Conservation (phyloP, 2,888 invertebrate species). For the Andrena dorsata region DNA sequence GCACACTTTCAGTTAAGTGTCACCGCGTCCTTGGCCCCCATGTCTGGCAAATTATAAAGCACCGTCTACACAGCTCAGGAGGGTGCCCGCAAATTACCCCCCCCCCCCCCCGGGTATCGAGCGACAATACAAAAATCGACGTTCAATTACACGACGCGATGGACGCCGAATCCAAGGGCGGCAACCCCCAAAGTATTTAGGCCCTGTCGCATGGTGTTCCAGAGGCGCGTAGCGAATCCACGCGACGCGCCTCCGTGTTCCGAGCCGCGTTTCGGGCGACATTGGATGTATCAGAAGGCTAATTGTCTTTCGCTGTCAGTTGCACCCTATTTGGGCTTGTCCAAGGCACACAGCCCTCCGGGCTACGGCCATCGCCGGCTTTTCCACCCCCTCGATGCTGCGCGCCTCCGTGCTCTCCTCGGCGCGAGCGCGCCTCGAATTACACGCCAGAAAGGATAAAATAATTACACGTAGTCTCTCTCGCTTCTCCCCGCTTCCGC, state of each 20-base stretch:
- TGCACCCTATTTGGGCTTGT: slow-evolving; percentile 84
- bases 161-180: slow-evolving; percentile 41
- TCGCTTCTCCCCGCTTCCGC: slow-evolving; percentile 23
- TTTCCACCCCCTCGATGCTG: slow-evolving; percentile 42
- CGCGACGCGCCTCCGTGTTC: slow-evolving; percentile 43
- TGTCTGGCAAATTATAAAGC: slow-evolving; percentile 18
- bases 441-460: slow-evolving; percentile 84
- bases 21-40: neutral
- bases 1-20: neutral
- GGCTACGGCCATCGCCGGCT: slow-evolving; percentile 69
- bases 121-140: slow-evolving; percentile 51
- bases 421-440: slow-evolving; percentile 77
- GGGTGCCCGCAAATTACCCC: slow-evolving; percentile 30
- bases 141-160: slow-evolving; percentile 52
- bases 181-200: slow-evolving; percentile 11
- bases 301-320: slow-evolving; percentile 85
- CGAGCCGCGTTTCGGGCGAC: slow-evolving; percentile 67
- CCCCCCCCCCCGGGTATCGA: slow-evolving; percentile 24
- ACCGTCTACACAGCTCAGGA: neutral
- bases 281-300: slow-evolving; percentile 82
- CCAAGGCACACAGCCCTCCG: slow-evolving; percentile 83
- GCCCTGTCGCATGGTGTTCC: slow-evolving; percentile 33
- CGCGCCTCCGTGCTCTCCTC: slow-evolving; percentile 68
- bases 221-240: slow-evolving; percentile 58
- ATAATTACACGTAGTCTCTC: slow-evolving; percentile 81